Conservation (phyloP, 2,888 invertebrate genomes). For the Drosophila setosimentum region DNA sequence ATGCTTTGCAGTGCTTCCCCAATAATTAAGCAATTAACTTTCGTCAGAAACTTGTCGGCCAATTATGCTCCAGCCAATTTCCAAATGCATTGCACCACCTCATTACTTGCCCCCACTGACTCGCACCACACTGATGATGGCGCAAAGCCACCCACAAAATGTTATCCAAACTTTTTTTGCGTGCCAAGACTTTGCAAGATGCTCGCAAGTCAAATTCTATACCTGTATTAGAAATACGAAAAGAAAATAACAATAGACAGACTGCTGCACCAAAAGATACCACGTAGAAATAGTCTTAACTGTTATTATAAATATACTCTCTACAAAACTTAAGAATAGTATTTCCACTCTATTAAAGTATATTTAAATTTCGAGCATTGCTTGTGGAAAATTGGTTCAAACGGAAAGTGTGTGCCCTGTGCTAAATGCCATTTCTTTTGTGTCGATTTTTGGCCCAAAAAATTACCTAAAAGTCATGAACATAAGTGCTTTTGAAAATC, state of each 20-base stretch:
- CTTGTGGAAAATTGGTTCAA: not conserved
- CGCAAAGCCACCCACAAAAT: constrained; percentile 33
- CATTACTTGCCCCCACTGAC: not conserved
- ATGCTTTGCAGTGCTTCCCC: constrained; percentile 6
- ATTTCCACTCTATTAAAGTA: not conserved
- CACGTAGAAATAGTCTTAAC: not conserved
- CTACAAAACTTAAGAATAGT: not conserved
- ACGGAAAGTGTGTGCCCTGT: not conserved
- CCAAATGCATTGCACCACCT: constrained; percentile 25
- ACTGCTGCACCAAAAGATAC: not conserved
- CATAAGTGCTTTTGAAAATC: not conserved
- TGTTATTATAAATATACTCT: not conserved
- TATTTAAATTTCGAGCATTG: not conserved
- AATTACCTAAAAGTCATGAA: not conserved
- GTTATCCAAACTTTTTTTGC: not conserved
- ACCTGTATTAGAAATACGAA: not conserved
- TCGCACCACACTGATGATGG: constrained; percentile 6
- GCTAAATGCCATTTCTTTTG: not conserved
- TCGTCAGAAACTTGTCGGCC: constrained; percentile 31
- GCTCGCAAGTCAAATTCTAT: constrained; percentile 49
- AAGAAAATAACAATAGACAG: not conserved
- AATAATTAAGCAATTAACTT: constrained; percentile 54
- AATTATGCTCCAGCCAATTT: constrained; percentile 33
- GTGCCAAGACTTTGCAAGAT: constrained; percentile 20
- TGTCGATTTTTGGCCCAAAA: not conserved